Percentiles rank a stretch among this genome's conserved stretches.
phyloP scores from a whole-genome alignment of 2,888 invertebrate genomes.

The Cylloceria caligata region DNA sequence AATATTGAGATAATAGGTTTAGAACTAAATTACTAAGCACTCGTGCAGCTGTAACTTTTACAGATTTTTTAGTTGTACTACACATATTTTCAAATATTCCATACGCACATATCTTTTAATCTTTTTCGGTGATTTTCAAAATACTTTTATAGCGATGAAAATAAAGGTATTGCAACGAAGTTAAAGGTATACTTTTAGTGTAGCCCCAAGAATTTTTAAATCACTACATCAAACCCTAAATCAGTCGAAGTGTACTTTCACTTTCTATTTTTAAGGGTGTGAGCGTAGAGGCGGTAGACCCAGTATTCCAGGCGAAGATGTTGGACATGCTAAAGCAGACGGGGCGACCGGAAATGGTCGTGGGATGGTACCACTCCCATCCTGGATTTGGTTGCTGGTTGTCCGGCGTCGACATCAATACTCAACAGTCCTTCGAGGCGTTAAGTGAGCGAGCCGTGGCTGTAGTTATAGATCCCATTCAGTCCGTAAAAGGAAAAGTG shows the following conservation, averaged over 20 bases:
- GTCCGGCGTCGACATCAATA: slow-evolving; percentile 99
- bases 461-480: slow-evolving; percentile 99
- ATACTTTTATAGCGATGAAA: no score
- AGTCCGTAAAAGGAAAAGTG: slow-evolving; percentile 99
- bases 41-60: no score
- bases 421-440: slow-evolving; percentile 99
- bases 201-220: no score
- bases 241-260: no score
- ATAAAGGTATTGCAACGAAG: no score
- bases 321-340: slow-evolving; percentile 99
- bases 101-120: neutral
- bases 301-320: slow-evolving; percentile 99
- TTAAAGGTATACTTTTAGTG: no score
- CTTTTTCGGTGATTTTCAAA: neutral
- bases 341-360: slow-evolving; percentile 99
- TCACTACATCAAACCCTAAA: no score
- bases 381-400: slow-evolving; percentile 99
- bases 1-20: no score
- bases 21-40: no score
- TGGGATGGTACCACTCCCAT: slow-evolving; percentile 99
- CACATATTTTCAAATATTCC: no score
- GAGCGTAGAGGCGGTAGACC: slow-evolving; percentile 99
- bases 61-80: no score
- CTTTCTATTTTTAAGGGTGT: slow-evolving; percentile 90
- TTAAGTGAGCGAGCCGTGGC: slow-evolving; percentile 99